Evolutionary conservation across 2,113 vertebrate species (phyloP).

Genomic region (Sylvia atricapilla): DNA sequence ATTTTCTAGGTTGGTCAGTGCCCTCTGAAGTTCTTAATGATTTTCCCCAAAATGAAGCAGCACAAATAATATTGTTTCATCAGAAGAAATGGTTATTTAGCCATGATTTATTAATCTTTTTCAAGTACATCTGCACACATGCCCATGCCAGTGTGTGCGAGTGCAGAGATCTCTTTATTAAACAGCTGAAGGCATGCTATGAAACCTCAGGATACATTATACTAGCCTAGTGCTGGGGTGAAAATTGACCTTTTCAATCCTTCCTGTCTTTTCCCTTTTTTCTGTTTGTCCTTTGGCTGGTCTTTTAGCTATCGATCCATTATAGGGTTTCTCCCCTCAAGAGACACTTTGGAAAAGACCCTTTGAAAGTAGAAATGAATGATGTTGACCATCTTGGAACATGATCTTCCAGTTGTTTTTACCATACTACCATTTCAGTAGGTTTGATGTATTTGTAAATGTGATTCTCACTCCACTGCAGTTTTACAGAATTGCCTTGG

Average conservation of each 20-base stretch:
- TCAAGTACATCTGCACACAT: background rate
- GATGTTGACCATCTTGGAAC: background rate
- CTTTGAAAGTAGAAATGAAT: background rate
- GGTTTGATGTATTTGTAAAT: background rate
- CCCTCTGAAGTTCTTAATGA: background rate
- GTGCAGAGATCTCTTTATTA: background rate
- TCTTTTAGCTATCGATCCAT: slow-evolving; percentile 13
- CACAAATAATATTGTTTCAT: background rate
- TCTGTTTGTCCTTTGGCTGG: background rate
- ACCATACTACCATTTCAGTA: background rate
- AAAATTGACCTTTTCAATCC: slow-evolving; percentile 27
- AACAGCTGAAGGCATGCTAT: background rate
- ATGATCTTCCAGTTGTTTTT: slow-evolving; percentile 9
- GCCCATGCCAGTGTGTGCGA: background rate
- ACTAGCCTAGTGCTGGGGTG: background rate
- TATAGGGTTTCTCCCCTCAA: background rate
- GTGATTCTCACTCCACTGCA: background rate
- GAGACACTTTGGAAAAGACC: background rate
- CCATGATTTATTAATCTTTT: background rate
- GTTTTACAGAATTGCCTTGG: background rate
- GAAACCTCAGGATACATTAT: background rate
- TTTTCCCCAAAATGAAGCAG: background rate
- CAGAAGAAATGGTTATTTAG: background rate
- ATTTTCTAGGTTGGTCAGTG: background rate
- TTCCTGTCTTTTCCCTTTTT: background rate